A percentile compares a stretch with the other conserved stretches of the same genome.
Evolutionary conservation across 2,113 vertebrate genomes (phyloP).

Genomic region (Pomatorhinus ruficollis): DNA sequence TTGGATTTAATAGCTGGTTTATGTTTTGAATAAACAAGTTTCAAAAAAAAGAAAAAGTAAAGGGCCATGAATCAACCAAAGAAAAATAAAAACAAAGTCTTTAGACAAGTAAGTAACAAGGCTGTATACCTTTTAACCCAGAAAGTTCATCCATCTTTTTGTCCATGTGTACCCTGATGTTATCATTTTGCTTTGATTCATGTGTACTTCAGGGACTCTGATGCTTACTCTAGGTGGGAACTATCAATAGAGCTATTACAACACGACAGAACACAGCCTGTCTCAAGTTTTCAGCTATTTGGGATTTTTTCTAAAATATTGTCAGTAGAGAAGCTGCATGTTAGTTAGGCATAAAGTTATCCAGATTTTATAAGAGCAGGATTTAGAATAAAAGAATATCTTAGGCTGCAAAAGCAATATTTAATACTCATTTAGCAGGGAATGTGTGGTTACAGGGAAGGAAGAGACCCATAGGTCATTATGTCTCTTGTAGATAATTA

Average conservation of each 20-base stretch:
- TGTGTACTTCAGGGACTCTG: background rate
- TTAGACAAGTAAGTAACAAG: background rate
- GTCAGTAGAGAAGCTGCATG: background rate
- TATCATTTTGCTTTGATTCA: background rate
- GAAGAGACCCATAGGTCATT: background rate
- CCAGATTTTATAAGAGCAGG: background rate
- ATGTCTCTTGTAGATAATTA: background rate
- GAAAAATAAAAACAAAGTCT: background rate
- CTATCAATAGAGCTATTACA: background rate
- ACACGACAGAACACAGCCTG: background rate
- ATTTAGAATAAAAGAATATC: background rate
- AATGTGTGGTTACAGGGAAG: background rate
- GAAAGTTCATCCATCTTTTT: background rate
- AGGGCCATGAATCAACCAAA: background rate
- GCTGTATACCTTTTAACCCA: background rate
- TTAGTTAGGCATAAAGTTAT: background rate
- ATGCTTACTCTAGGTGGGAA: background rate
- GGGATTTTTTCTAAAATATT: background rate
- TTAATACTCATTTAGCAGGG: background rate
- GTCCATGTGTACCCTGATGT: background rate
- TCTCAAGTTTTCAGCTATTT: background rate
- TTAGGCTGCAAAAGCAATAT: background rate
- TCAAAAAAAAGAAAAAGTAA: background rate
- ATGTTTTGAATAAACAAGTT: constrained; percentile 22
- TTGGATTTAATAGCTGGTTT: constrained; percentile 43